Base-by-base conservation (phyloP, 2,113 vertebrate species). In the Festucalex cinctus region DNA sequence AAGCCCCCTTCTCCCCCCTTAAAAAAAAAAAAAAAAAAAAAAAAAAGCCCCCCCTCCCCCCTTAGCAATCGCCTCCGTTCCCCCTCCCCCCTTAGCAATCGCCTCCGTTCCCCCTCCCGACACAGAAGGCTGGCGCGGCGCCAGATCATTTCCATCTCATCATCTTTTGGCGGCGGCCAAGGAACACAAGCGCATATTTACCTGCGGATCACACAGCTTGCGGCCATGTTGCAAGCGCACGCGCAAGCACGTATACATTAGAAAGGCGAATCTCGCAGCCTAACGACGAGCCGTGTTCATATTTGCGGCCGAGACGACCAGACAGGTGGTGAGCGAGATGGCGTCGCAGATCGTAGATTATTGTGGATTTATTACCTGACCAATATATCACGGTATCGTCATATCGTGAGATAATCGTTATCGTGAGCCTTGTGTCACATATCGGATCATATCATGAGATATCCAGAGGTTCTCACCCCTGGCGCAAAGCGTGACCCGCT, bases 91-190 rank as follows among this genome's bases (percentile, higher is more conserved):
- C 57, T 56, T 13, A 62, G 35, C 63, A 37, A 54, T 57, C 70
- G 66, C 69, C 61, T 68, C 66, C 77, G 66, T 83, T 82, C 78
- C 71, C 78, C 82, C 87, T n/a, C 83, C 85, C 26, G 54, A 57
- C 54, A 57, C 6, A 26, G 83, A 83, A 84, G 80, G 83, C 57
- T 84, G 83, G 74, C 78, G 89, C 86, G 86, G 73, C 59, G 86
- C 89, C 89, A 89, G 73, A 85, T 88, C 74, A 90, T 90, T 90
- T 90, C 89, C 88, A 90, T 89, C 88, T 89, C 82, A 88, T 90
- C 88, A 89, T 90, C 88, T 89, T n/a, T 82, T 75, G 80, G 81
- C 73, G 70, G 85, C 63, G 74, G 83, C 80, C 74, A 76, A 72
- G 76, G 79, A 85, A 85, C 81, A 86, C 86, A 90, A 85, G 88